Conservation (phyloP, 2,888 invertebrate species). For the Cheilosia vulpina region DNA sequence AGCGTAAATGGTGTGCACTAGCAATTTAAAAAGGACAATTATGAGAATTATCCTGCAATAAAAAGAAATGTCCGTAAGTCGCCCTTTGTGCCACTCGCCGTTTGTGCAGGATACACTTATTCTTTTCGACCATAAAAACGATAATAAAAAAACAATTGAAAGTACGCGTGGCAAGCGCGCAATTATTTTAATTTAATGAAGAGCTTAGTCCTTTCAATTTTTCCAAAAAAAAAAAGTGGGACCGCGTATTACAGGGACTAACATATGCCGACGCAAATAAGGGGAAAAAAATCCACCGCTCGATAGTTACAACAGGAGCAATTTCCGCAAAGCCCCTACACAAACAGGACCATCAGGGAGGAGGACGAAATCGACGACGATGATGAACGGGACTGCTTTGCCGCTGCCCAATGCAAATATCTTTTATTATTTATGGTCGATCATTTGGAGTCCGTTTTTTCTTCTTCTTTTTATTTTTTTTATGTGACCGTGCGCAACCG, state of each 20-base stretch:
- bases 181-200: conserved; percentile 77
- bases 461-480: too few relatives aligned
- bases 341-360: conserved; percentile 12
- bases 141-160: conserved; percentile 76
- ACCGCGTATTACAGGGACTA: conserved; percentile 45
- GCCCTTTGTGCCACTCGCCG: conserved; percentile 57
- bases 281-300: neutral
- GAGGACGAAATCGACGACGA: conserved; percentile 15
- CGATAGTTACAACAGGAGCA: conserved; percentile 48
- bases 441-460: conserved; percentile 49
- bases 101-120: conserved; percentile 56
- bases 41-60: conserved; percentile 77
- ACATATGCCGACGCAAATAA: conserved; percentile 56
- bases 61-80: conserved; percentile 75
- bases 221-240: neutral
- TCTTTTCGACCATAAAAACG: conserved; percentile 76
- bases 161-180: conserved; percentile 76
- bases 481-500: conserved; percentile 26
- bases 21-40: conserved; percentile 76
- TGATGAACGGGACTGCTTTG: conserved; percentile 69
- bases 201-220: conserved; percentile 73
- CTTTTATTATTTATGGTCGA: conserved; percentile 79
- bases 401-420: conserved; percentile 77
- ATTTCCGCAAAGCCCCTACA: conserved; percentile 37
- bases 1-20: conserved; percentile 75